Evolutionary conservation across 2,797 vertebrate genomes (phyloP).

Genomic region (Champsocephalus gunnari): DNA sequence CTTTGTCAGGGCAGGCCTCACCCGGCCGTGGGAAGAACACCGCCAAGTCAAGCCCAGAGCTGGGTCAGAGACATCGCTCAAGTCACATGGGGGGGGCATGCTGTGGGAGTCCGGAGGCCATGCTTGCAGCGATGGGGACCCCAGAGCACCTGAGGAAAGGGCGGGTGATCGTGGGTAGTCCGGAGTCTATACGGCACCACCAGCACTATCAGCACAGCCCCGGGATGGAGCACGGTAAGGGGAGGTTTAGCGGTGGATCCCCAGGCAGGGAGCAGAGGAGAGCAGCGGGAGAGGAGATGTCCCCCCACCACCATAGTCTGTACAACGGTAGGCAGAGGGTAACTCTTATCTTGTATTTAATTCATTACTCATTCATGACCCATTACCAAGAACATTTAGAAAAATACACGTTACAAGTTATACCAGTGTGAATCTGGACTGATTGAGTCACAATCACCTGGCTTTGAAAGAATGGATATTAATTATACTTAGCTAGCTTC

Average conservation of each 20-base stretch:
- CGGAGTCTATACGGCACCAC: slow-evolving; percentile 90
- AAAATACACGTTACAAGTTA: neutral
- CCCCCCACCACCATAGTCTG: slow-evolving; percentile 92
- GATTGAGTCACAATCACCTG: neutral
- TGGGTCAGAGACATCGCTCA: slow-evolving; percentile 89
- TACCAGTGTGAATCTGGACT: neutral
- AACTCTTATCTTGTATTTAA: slow-evolving; percentile 47
- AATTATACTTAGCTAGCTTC: neutral
- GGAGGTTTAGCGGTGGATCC: slow-evolving; percentile 86
- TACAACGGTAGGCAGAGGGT: slow-evolving; percentile 92
- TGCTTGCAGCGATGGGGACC: slow-evolving; percentile 84
- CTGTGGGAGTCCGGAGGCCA: slow-evolving; percentile 87
- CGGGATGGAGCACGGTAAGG: slow-evolving; percentile 88
- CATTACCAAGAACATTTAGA: neutral
- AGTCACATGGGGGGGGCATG: slow-evolving; percentile 24
- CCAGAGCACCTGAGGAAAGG: slow-evolving; percentile 91
- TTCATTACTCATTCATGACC: slow-evolving; percentile 6
- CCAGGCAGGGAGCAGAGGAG: slow-evolving; percentile 89
- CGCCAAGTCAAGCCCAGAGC: slow-evolving; percentile 86
- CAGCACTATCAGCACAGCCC: slow-evolving; percentile 82
- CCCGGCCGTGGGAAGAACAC: slow-evolving; percentile 64
- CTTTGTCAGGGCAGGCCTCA: slow-evolving; percentile 81
- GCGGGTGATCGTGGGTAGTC: slow-evolving; percentile 90
- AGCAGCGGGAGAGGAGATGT: slow-evolving; percentile 86
- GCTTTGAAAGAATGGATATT: neutral